Conservation (phyloP, 2,888 invertebrate genomes). For the Phalera bucephala region DNA sequence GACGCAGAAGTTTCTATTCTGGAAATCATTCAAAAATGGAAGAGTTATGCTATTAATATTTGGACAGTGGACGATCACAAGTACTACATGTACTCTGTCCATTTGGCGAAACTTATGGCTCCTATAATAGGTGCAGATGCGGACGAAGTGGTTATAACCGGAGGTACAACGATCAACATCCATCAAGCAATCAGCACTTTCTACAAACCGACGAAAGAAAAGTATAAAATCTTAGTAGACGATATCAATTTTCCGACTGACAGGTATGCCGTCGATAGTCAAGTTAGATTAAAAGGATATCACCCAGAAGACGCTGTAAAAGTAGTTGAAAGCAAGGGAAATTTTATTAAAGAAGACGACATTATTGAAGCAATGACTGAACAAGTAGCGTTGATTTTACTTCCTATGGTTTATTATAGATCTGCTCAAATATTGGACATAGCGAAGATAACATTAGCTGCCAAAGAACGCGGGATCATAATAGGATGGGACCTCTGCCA, state of each 20-base stretch:
- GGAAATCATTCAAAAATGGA: conserved; percentile 54
- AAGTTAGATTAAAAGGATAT: conserved; percentile 60
- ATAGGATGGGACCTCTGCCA: conserved; percentile 72
- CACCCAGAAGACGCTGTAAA: conserved; percentile 62
- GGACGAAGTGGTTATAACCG: conserved; percentile 54
- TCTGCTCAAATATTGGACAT: conserved; percentile 66
- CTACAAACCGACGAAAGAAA: conserved; percentile 56
- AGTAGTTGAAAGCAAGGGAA: conserved; percentile 50
- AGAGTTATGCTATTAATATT: conserved; percentile 57
- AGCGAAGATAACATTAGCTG: conserved; percentile 54
- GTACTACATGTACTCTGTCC: conserved; percentile 53
- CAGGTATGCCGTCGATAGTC: conserved; percentile 66
- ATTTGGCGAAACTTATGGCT: conserved; percentile 56
- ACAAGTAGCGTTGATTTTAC: conserved; percentile 56
- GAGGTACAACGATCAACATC: conserved; percentile 57
- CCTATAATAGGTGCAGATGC: conserved; percentile 56
- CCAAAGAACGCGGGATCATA: conserved; percentile 50
- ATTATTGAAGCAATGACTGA: conserved; percentile 64
- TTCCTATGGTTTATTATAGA: conserved; percentile 61
- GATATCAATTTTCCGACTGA: conserved; percentile 70
- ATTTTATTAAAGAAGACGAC: conserved; percentile 54
- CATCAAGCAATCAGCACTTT: conserved; percentile 67
- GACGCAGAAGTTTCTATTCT: conserved; percentile 54
- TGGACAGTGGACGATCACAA: conserved; percentile 58
- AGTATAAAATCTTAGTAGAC: conserved; percentile 66